Conservation (phyloP, 2,888 invertebrate genomes). For the Pandemis corylana region DNA sequence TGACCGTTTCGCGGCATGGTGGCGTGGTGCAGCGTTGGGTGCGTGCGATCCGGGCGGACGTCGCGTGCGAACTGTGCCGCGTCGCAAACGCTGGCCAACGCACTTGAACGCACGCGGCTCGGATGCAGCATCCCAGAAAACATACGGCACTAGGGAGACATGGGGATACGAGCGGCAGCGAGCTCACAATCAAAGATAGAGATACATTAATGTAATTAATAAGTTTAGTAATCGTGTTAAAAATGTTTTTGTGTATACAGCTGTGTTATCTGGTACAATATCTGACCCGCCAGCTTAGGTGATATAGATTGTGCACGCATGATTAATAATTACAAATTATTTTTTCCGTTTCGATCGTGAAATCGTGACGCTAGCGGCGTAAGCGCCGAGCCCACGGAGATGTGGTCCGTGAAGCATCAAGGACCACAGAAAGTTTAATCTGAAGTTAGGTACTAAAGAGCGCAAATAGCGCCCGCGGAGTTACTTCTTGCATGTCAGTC, state of each 20-base stretch:
- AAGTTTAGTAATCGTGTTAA: neutral
- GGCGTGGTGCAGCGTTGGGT: neutral
- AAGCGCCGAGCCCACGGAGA: slow-evolving; percentile 3
- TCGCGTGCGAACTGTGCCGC: slow-evolving; percentile 30
- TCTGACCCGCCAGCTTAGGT: neutral
- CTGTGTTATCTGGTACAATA: slow-evolving; percentile 13
- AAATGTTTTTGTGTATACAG: neutral
- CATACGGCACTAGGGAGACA: neutral
- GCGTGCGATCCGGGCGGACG: slow-evolving; percentile 24
- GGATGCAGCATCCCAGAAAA: neutral
- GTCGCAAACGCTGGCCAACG: neutral
- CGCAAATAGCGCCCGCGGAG: neutral
- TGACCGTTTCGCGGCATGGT: slow-evolving; percentile 40
- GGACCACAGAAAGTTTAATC: too few species aligned
- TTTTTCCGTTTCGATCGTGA: neutral
- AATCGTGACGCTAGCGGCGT: neutral
- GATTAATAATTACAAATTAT: neutral
- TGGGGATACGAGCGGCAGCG: neutral
- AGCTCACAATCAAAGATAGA: too few species aligned
- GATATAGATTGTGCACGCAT: neutral
- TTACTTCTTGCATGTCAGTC: neutral
- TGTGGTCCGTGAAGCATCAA: neutral
- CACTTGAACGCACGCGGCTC: neutral
- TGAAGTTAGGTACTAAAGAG: too few species aligned
- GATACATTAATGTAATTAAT: too few species aligned